Evolutionary conservation across 2,888 invertebrate genomes (phyloP).

Genomic region (Mythimna albipuncta): DNA sequence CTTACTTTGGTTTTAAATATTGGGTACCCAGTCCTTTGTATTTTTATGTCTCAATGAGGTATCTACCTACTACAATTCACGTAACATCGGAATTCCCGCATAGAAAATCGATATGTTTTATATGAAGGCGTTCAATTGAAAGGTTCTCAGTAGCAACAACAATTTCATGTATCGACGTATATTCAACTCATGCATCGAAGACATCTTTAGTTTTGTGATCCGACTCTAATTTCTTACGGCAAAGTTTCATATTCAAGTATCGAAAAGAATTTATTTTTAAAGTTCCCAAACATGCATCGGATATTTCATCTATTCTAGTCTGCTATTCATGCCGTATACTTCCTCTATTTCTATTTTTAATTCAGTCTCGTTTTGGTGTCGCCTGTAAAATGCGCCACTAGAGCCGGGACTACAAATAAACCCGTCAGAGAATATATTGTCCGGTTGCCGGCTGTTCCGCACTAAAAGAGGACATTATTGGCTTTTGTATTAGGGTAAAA

Average conservation of each 20-base stretch:
- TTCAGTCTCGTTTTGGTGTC: conserved; percentile 75
- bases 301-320: conserved; percentile 78
- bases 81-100: background rate
- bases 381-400: conserved; percentile 76
- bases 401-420: conserved; percentile 76
- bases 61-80: background rate
- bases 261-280: conserved; percentile 63
- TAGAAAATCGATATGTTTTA: conserved; percentile 5
- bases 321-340: conserved; percentile 82
- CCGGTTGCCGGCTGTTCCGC: conserved; percentile 46
- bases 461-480: conserved; percentile 34
- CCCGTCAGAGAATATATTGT: conserved; percentile 63
- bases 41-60: background rate
- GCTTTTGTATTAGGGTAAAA: conserved; percentile 4
- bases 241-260: conserved; percentile 48
- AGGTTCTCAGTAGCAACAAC: no score
- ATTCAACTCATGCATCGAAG: background rate
- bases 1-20: conserved; percentile 43
- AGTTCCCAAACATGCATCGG: conserved; percentile 71
- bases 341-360: conserved; percentile 84
- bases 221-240: background rate
- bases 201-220: conserved; percentile 1
- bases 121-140: background rate
- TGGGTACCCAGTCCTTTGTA: conserved; percentile 22
- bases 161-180: no score